phyloP scores from a whole-genome alignment of 2,797 vertebrate species.

The Pseudochirops corinnae region DNA sequence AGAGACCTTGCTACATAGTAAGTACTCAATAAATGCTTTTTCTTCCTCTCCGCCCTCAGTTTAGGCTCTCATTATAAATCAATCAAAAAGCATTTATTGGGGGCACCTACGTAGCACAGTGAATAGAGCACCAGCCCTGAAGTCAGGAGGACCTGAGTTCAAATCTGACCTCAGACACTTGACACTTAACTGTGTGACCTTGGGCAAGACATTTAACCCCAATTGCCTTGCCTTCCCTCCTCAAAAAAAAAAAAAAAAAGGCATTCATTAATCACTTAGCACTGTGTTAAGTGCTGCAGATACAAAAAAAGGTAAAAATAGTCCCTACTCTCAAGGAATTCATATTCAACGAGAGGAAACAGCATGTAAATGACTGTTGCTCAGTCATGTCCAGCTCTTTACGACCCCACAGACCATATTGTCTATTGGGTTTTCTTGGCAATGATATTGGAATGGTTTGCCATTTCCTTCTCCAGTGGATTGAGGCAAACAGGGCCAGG shows the following conservation, averaged over 20 bases:
- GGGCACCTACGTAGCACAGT: no score
- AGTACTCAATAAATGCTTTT: not conserved
- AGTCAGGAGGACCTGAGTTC: no score
- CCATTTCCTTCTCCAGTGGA: no score
- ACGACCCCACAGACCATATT: no score
- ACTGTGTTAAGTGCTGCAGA: not conserved
- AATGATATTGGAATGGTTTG: no score
- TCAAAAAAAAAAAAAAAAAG: not conserved
- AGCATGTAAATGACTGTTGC: not conserved
- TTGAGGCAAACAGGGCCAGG: no score
- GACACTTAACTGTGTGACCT: no score
- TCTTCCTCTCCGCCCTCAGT: not conserved
- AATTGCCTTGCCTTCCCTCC: no score
- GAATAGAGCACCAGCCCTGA: no score
- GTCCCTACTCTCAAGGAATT: not conserved
- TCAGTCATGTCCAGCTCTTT: not conserved
- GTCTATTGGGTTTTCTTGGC: no score
- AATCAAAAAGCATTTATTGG: not conserved
- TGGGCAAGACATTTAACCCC: no score
- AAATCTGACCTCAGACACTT: no score
- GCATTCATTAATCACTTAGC: not conserved
- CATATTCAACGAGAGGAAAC: not conserved
- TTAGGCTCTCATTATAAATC: not conserved
- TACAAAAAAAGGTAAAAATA: not conserved
- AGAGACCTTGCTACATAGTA: not conserved